Percentiles rank a stretch among this genome's conserved stretches.
phyloP scores from a whole-genome alignment of 2,113 vertebrate species.

The Corythaixoides concolor region DNA sequence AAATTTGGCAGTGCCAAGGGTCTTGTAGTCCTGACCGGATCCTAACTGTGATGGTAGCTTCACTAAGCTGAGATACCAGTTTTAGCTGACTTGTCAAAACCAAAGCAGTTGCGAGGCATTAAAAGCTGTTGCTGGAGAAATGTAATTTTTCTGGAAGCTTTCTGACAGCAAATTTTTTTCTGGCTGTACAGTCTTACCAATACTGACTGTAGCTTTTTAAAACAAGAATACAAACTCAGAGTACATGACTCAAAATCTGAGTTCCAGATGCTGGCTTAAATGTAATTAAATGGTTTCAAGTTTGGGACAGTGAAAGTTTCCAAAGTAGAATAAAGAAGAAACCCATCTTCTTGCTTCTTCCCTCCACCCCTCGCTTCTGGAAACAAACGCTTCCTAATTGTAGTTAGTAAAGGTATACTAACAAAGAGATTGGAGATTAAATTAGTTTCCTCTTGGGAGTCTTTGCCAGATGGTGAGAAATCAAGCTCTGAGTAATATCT shows the following conservation, averaged over 20 bases:
- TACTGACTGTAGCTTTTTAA: not conserved
- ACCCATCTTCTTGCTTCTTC: not conserved
- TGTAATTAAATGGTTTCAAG: not conserved
- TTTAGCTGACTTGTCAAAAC: not conserved
- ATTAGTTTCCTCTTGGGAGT: not conserved
- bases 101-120: not conserved
- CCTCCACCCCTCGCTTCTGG: not conserved
- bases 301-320: not conserved
- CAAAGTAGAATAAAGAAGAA: not conserved
- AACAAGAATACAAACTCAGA: not conserved
- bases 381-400: not conserved
- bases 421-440: not conserved
- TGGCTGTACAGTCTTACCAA: not conserved
- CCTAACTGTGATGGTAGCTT: not conserved
- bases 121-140: not conserved
- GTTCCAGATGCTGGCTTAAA: not conserved
- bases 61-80: not conserved
- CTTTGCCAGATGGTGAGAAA: slow-evolving; percentile 1
- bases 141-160: not conserved
- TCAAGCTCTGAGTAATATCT: not conserved
- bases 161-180: not conserved
- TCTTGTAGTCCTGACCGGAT: not conserved
- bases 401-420: not conserved
- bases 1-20: not conserved
- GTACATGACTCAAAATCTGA: not conserved